Conservation (phyloP, 1,140 invertebrate genomes). For the Drosophila suzukii region DNA sequence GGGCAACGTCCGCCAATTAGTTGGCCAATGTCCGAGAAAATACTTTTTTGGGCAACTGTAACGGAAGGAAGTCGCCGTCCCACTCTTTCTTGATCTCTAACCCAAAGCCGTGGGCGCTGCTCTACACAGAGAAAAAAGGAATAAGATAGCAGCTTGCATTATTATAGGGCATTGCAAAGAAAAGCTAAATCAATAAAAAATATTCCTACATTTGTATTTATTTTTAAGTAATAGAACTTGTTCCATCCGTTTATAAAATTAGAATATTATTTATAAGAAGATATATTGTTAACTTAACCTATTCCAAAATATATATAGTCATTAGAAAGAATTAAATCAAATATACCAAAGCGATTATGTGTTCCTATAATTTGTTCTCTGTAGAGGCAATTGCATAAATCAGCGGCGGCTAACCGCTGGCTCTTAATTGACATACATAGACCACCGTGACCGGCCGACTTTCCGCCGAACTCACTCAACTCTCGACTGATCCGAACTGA, state of each 20-base stretch:
- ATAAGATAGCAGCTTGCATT: too few species aligned
- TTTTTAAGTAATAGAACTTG: too few species aligned
- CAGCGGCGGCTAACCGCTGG: slow-evolving; percentile 52
- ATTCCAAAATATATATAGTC: too few species aligned
- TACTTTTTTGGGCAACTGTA: slow-evolving; percentile 67
- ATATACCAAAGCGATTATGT: neutral
- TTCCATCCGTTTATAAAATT: too few species aligned
- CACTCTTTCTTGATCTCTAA: slow-evolving; percentile 31
- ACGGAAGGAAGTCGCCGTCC: slow-evolving; percentile 70
- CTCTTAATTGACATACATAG: slow-evolving; percentile 76
- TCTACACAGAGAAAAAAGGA: slow-evolving; percentile 7
- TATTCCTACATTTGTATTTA: too few species aligned
- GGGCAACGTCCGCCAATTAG: slow-evolving; percentile 77
- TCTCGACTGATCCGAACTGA: neutral
- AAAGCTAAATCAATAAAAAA: too few species aligned
- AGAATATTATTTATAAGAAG: too few species aligned
- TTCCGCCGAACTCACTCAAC: slow-evolving; percentile 59
- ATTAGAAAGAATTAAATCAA: too few species aligned
- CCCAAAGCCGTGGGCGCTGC: slow-evolving; percentile 31
- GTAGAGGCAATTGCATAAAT: slow-evolving; percentile 72
- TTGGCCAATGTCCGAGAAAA: slow-evolving; percentile 59
- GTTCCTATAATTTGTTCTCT: slow-evolving; percentile 5
- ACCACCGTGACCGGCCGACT: slow-evolving; percentile 67
- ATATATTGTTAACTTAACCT: too few species aligned
- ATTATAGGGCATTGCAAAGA: too few species aligned